Evolutionary conservation across 2,113 vertebrate species (phyloP).

Genomic region (Zosterops lateralis): DNA sequence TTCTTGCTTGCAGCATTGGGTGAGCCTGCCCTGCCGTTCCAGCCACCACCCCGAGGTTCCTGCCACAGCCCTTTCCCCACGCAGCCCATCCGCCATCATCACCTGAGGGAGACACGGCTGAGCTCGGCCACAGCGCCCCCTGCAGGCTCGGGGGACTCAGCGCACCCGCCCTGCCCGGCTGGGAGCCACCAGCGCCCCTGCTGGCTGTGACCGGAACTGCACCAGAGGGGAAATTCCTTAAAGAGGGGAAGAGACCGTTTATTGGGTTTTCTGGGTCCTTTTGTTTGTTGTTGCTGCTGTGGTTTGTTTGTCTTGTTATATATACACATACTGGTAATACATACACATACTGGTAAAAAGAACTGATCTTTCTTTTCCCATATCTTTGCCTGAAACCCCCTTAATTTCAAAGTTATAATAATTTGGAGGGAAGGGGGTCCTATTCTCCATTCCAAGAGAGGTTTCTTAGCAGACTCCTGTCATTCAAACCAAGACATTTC

Average conservation of each 20-base stretch:
- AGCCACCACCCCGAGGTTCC: accelerated
- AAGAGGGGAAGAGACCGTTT: neutral
- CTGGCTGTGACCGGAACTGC: neutral
- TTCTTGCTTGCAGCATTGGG: neutral
- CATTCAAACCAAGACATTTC: neutral
- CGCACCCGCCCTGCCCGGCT: accelerated
- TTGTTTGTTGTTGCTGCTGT: neutral
- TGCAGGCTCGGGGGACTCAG: neutral
- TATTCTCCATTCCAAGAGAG: neutral
- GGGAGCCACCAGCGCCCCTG: neutral
- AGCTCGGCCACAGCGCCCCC: neutral
- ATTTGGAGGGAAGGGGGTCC: neutral
- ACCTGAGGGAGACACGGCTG: accelerated
- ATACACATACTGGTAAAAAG: neutral
- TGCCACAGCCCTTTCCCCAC: neutral
- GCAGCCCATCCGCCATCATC: accelerated
- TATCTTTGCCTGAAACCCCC: neutral
- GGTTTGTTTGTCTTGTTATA: neutral
- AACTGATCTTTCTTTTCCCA: neutral
- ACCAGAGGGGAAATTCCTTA: neutral
- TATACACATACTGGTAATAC: too few species aligned
- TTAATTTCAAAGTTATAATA: neutral
- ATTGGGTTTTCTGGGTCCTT: neutral
- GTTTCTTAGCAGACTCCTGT: neutral
- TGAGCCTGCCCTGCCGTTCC: accelerated